Base-by-base conservation (phyloP, 2,113 vertebrate genomes). In the Paramisgurnus dabryanus region DNA sequence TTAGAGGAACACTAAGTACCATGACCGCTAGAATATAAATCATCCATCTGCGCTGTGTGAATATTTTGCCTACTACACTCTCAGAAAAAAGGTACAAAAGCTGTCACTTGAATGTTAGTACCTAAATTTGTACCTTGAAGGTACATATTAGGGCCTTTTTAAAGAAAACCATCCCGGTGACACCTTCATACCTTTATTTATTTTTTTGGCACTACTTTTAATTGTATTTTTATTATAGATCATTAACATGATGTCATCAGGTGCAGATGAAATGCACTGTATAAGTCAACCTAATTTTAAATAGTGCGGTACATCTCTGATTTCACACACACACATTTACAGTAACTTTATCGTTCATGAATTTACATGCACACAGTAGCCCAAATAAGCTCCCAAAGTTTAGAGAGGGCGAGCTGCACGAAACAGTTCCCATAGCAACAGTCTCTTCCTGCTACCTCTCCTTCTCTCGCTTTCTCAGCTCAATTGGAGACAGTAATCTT, bases 351-450 rank as follows among this genome's bases (percentile, higher is more conserved):
- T 58, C 55, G n/a, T 18, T 7, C 55, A 10, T 53, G 7, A 7
- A 58, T 64, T 67, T 61, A 67, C 79, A 55, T 18, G 8, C 7
- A 18, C 22, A 45, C 41, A 39, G 47, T 6, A 12, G 61, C 49
- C 61, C 13, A 74, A 67, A 65, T 64, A 67, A 34, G 58, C 73
- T 58, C 74, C 43, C 58, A 73, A 81, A 78, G 74, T 81, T 81
- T 84, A 18, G 3, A 69, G 17, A 10, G 65, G 27, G 17, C 22
- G 17, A 81, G 63, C 65, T 18, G 34, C 60, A 67, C 10, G 18
- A 50, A 73, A 49, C 22, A 15, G 83, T 84, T 81, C 8, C 83
- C 64, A 84, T 84, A 67, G 83, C 79, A 84, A 84, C 79, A 68
- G 68, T 71, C 79, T 61, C 53, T 55, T 67, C 39, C n/a, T 57